phyloP scores from a whole-genome alignment of 2,888 invertebrate genomes.

The Xanthia togata region DNA sequence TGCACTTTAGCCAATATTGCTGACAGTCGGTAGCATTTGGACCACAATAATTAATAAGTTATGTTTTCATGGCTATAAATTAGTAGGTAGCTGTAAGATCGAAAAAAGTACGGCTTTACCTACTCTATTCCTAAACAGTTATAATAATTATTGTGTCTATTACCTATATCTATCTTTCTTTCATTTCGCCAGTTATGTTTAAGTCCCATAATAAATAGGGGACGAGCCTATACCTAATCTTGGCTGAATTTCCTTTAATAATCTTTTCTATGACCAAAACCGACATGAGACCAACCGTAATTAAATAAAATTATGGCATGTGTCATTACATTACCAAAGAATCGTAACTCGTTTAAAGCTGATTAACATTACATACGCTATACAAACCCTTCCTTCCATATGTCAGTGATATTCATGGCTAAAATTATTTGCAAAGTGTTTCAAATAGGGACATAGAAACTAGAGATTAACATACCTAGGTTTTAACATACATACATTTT shows the following conservation, averaged over 20 bases:
- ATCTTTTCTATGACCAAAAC: background rate
- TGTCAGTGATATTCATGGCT: background rate
- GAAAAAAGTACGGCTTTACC: background rate
- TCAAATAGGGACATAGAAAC: background rate
- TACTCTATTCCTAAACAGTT: background rate
- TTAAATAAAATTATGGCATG: background rate
- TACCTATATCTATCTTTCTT: too few species aligned
- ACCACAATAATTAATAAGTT: background rate
- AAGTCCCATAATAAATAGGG: background rate
- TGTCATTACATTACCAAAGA: background rate
- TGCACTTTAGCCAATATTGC: background rate
- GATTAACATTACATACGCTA: background rate
- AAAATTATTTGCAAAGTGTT: background rate
- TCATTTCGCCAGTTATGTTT: background rate
- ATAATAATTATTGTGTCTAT: background rate
- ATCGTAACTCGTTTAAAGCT: background rate
- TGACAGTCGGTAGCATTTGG: background rate
- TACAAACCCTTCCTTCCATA: background rate
- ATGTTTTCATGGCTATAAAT: background rate
- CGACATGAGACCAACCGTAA: background rate
- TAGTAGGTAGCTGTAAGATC: background rate
- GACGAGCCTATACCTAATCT: too few species aligned
- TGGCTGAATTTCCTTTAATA: background rate
- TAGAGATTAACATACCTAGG: background rate
- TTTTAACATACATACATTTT: slow-evolving; percentile 9